These are phyloP conservation scores for Chaenocephalus aceratus DNA, from an alignment of 2,113 vertebrate species.

Conservation along the genomic window DNA sequence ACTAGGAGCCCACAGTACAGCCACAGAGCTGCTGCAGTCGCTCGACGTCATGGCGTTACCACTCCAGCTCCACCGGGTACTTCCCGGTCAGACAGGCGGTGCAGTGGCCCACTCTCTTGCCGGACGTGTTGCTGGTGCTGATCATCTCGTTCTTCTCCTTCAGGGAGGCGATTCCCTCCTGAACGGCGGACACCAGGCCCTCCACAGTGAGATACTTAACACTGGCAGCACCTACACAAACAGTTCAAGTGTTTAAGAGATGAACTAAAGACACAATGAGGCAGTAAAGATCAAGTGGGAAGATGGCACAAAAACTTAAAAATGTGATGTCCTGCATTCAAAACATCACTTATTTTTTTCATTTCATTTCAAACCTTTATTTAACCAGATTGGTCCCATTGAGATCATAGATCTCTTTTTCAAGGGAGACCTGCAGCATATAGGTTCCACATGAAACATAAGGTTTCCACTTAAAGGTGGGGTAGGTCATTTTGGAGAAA, in stretches of 20 bases:
- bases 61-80: constrained; percentile 95
- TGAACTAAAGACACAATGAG: neutral
- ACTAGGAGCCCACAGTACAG: neutral
- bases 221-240: constrained; percentile 90
- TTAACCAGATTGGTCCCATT: too few relatives aligned
- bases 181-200: constrained; percentile 94
- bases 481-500: too few relatives aligned
- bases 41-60: constrained; percentile 79
- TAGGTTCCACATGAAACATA: too few relatives aligned
- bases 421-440: too few relatives aligned
- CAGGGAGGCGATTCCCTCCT: constrained; percentile 84
- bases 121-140: constrained; percentile 69
- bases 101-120: constrained; percentile 87
- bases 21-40: neutral
- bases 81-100: constrained; percentile 96
- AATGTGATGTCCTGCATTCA: too few relatives aligned
- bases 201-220: constrained; percentile 95
- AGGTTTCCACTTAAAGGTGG: too few relatives aligned
- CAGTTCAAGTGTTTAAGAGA: neutral
- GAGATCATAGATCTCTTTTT: too few relatives aligned
- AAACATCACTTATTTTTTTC: too few relatives aligned
- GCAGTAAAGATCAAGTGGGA: neutral
- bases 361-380: too few relatives aligned
- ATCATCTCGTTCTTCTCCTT: constrained; percentile 81
- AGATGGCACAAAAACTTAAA: neutral